Percentiles rank a stretch among this genome's conserved stretches.
These are phyloP conservation scores for Zoroaster sp. DNA, from an alignment of 53 echinoderm and acorn worm genomes.

Conservation along the genomic window DNA sequence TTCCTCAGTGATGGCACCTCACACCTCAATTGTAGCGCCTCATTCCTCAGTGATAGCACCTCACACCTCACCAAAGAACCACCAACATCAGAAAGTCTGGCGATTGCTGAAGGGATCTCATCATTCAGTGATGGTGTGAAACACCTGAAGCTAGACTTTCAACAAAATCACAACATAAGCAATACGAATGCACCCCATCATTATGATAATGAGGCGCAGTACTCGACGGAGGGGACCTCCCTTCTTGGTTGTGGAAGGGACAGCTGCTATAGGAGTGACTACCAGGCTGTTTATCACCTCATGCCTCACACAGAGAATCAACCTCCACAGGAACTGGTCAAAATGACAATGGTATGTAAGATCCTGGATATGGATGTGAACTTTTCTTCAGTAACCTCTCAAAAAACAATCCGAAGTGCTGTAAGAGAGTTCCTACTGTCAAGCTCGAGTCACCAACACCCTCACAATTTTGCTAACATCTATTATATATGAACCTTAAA, in stretches of 20 bases:
- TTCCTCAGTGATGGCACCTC: not conserved
- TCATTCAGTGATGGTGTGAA: not conserved
- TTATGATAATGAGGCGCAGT: not conserved
- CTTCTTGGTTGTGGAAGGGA: constrained; percentile 40
- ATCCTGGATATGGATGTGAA: not conserved
- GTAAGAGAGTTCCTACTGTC: no score
- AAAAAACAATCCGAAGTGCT: no score
- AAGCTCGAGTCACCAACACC: no score
- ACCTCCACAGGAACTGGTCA: constrained; percentile 47
- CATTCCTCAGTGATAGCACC: not conserved
- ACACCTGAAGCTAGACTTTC: not conserved
- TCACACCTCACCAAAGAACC: not conserved
- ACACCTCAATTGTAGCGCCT: not conserved
- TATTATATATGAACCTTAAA: no score
- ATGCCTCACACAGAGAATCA: constrained; percentile 76
- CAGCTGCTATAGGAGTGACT: constrained; percentile 59
- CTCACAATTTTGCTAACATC: no score
- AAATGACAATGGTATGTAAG: constrained; percentile 66
- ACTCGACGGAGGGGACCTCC: not conserved
- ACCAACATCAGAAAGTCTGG: not conserved
- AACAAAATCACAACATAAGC: not conserved
- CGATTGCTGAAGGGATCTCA: not conserved
- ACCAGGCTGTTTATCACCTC: constrained; percentile 64
- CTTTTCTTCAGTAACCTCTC: no score
- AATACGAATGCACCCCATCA: no score